Base-by-base conservation (phyloP, 2,888 invertebrate species). In the Drosophila ezoana region DNA sequence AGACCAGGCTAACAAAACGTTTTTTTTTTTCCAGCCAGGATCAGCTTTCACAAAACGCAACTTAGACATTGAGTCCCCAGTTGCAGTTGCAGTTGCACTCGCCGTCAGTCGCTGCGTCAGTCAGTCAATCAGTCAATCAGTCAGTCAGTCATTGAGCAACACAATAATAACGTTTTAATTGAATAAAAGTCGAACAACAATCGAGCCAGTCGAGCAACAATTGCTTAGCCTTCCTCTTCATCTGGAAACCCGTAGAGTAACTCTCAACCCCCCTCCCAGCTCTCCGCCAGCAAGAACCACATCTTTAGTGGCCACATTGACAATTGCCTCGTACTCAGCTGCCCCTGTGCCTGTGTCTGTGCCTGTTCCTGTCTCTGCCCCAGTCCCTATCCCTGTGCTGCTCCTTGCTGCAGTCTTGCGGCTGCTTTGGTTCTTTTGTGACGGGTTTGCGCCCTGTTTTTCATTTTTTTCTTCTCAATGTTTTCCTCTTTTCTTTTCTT, bases 141-240 rank as follows among this genome's bases (percentile, higher is more conserved):
- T 71, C 71, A 56, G 58, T 66, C 66, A 63, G 52, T 64, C 64
- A 59, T 53, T 75, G 58, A 76, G 69, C 51, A 66, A 86, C 67
- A 89, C 88, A 82, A 84, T 89, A 87, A 89, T 85, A 87, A 85
- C 86, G 72, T 87, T 89, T 90, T 87, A 90, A 87, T 87, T 87
- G 90, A 89, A 89, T 78, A 87, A 82, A 88, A 86, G 76, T 33
- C 57, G 65, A 63, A 54, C 66, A 56, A 45, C 71, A 57, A 57
- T 62, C 62, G 61, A 62, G 37, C 63, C 69, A 84, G 81, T 87
- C 74, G 57, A 72, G 65, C 86, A 78, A 81, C 85, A 87, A 87
- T 84, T 61, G 52, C 45, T 57, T 28, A 49, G 32, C 47, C 56
- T 23, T 33, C 41, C 48, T 18, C 53, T 38, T 51, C 60, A 38